Conservation (phyloP, 2,113 vertebrate species). For the Scophthalmus maximus region DNA sequence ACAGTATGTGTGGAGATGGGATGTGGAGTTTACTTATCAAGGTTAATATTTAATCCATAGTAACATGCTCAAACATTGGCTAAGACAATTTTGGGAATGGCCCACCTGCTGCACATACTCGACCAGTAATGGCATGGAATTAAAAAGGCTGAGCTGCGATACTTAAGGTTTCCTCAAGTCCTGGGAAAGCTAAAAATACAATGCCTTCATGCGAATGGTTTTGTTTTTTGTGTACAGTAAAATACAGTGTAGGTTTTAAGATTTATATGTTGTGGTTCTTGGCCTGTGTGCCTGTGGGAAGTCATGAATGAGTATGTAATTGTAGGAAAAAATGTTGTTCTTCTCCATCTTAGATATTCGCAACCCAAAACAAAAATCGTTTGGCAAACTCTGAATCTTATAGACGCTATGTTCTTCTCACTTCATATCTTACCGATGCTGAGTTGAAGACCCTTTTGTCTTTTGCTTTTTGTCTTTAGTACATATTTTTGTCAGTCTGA, state of each 20-base stretch:
- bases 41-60: constrained; percentile 48
- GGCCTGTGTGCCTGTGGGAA: background rate
- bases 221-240: constrained; percentile 10
- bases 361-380: background rate
- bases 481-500: background rate
- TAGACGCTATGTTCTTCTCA: background rate
- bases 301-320: constrained; percentile 6
- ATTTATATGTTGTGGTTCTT: constrained; percentile 11
- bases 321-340: background rate
- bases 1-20: background rate
- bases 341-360: background rate
- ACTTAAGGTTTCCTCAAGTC: background rate
- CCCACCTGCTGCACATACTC: background rate
- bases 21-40: background rate
- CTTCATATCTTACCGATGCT: background rate
- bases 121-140: constrained; percentile 8
- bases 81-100: background rate
- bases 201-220: background rate
- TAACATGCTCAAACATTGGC: constrained; percentile 26
- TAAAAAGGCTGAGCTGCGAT: constrained; percentile 3
- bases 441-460: background rate
- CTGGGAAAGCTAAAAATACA: constrained; percentile 5
- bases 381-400: background rate
- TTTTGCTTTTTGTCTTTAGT: no score
- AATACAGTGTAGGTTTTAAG: background rate